Conservation (phyloP, 2,113 vertebrate species). For the Microcebus griseorufus region DNA sequence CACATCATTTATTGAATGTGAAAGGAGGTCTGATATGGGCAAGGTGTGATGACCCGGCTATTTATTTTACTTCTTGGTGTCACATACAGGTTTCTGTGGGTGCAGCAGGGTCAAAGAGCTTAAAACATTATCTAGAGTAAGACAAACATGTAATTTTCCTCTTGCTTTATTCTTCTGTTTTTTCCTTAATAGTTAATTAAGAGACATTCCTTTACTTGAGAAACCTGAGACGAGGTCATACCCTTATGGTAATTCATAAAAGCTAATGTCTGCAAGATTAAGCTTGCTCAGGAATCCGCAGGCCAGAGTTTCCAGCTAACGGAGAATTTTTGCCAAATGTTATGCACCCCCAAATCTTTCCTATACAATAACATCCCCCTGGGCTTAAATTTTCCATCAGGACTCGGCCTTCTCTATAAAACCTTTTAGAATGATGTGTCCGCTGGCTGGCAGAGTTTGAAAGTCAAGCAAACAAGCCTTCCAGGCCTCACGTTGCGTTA, state of each 20-base stretch:
- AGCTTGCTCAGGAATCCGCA: neutral
- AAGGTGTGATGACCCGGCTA: conserved; percentile 80
- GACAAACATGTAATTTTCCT: conserved; percentile 59
- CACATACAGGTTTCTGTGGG: conserved; percentile 74
- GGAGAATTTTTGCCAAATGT: conserved; percentile 24
- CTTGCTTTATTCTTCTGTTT: conserved; percentile 59
- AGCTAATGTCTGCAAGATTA: conserved; percentile 7
- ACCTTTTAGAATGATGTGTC: conserved; percentile 48
- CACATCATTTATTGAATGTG: conserved; percentile 89
- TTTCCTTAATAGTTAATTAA: conserved; percentile 82
- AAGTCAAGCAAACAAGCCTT: conserved; percentile 69
- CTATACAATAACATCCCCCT: neutral
- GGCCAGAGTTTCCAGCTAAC: neutral
- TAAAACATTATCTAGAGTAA: conserved; percentile 77
- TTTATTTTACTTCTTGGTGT: conserved; percentile 86
- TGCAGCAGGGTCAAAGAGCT: conserved; percentile 78
- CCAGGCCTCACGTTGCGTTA: conserved; percentile 63
- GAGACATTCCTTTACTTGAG: conserved; percentile 79
- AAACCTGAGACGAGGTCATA: conserved; percentile 45
- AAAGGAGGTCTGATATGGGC: conserved; percentile 81
- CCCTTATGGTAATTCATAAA: neutral
- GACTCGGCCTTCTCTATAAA: conserved; percentile 28
- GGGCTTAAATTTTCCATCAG: conserved; percentile 39
- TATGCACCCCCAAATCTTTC: neutral
- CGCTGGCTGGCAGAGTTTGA: conserved; percentile 46